Base-by-base conservation (phyloP, 2,113 vertebrate genomes). In the Gulo gulo region DNA sequence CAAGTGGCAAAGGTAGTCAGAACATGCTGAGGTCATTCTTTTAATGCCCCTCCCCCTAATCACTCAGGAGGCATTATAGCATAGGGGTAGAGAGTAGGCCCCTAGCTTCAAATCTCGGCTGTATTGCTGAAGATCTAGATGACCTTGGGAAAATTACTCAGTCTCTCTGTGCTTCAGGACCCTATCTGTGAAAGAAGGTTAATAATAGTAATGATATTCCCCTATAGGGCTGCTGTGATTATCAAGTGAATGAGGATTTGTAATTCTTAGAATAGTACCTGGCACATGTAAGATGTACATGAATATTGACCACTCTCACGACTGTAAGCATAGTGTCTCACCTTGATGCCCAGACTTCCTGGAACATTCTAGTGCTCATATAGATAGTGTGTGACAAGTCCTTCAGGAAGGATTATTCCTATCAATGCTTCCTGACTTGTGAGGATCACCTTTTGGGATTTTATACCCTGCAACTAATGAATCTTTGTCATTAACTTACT, bases 21-120 rank as follows among this genome's bases (percentile, higher is more conserved):
- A 31, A 55, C 14, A 7, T 5, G 61, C 88, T 92, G 71, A 34
- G 47, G 42, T 59, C 52, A n/a, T 63, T 83, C 67, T 90, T 39
- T 14, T n/a, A 50, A 45, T 13, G 16, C 5, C 0, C 2, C 4
- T 0, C 4, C 2, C 6, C 14, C 1, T 0, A 26, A 5, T 73
- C 29, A 20, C 34, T 34, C 42, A 50, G 79, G 61, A 86, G 73
- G 39, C 7, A 9, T 12, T 9, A 4, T 10, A 24, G 45, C 11
- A 1, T 76, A 34, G 16, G 15, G 15, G 29, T n/a, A 23, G 36
- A 26, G 7, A 34, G 65, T 57, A 47, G 29, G 79, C 1, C 63
- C 20, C 20, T 23, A 29, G 10, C 18, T 63, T 42, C 45, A 78
- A 23, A 65, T 73, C 13, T 65, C 79, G 63, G 21, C 23, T 65